Evolutionary conservation across 2,888 invertebrate species (phyloP).

Genomic region (Schizotus pectinicornis): DNA sequence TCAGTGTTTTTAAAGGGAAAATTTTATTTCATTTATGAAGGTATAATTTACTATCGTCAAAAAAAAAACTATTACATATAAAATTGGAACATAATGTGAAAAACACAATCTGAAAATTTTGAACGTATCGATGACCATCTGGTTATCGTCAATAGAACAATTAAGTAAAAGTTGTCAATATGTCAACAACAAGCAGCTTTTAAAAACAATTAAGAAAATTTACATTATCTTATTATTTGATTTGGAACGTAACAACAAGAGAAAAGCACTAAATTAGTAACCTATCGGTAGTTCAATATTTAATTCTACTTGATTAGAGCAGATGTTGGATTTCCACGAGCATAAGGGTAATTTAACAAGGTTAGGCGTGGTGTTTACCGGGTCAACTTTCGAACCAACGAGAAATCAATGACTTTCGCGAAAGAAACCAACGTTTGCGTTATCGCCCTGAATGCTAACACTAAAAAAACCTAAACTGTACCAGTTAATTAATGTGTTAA

Average conservation of each 20-base stretch:
- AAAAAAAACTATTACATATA: too few species aligned
- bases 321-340: not conserved
- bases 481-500: not conserved
- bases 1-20: too few species aligned
- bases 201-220: too few species aligned
- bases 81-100: too few species aligned
- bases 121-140: too few species aligned
- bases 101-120: too few species aligned
- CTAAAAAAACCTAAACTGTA: constrained; percentile 4
- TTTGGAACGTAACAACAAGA: not conserved
- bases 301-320: not conserved
- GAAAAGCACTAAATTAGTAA: not conserved
- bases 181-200: too few species aligned
- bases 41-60: too few species aligned
- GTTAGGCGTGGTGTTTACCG: not conserved
- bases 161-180: too few species aligned
- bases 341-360: not conserved
- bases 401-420: constrained; percentile 8
- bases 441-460: not conserved
- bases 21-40: too few species aligned
- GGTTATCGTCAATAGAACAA: too few species aligned
- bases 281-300: not conserved
- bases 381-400: constrained; percentile 6
- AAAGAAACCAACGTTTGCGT: not conserved
- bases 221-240: too few species aligned